A percentile compares a stretch with the other conserved stretches of the same genome.
These are phyloP conservation scores for Noturus placidus DNA, from an alignment of 2,113 vertebrate species.

Conservation along the genomic window DNA sequence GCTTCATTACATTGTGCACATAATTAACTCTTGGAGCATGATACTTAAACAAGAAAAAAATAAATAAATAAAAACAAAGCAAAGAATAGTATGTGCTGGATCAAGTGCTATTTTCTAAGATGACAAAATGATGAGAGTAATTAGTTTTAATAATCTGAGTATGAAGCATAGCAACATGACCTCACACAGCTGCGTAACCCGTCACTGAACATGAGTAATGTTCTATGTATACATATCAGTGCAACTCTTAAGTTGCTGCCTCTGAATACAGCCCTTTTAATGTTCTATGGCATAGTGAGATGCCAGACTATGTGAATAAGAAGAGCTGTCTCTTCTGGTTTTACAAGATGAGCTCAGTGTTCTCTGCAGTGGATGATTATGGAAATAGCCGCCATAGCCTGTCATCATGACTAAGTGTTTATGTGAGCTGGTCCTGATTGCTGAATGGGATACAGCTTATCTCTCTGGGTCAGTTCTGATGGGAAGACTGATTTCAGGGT, in stretches of 20 bases:
- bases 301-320: slow-evolving; percentile 7
- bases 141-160: not conserved
- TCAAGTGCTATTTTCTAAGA: not conserved
- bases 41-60: too few relatives aligned
- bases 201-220: not conserved
- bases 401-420: slow-evolving; percentile 44
- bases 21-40: too few relatives aligned
- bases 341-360: slow-evolving; percentile 26
- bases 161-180: not conserved
- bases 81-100: not conserved
- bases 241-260: not conserved
- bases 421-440: slow-evolving; percentile 45
- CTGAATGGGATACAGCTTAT: not conserved
- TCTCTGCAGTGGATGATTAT: slow-evolving; percentile 42
- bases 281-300: not conserved
- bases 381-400: slow-evolving; percentile 33
- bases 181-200: not conserved
- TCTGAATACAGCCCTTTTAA: slow-evolving; percentile 1
- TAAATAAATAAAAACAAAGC: too few relatives aligned
- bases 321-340: slow-evolving; percentile 23
- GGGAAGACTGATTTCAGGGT: slow-evolving; percentile 30
- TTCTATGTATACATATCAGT: not conserved
- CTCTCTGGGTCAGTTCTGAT: slow-evolving; percentile 26
- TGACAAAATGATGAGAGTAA: not conserved
- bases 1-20: too few relatives aligned